These are phyloP conservation scores for Labroides dimidiatus DNA, from an alignment of 2,797 vertebrate species.

Conservation along the genomic window DNA sequence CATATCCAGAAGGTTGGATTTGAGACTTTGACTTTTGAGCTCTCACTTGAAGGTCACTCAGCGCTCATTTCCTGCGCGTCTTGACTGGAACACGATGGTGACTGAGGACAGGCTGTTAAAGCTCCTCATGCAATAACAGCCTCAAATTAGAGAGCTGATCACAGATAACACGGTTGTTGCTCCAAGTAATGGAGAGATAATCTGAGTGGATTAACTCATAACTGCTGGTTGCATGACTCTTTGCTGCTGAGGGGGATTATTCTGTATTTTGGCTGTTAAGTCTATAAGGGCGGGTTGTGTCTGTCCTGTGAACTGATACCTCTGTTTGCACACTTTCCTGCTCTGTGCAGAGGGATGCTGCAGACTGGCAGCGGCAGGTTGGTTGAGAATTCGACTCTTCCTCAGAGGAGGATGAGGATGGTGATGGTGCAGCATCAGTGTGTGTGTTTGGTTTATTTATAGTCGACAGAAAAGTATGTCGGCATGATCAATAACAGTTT, in stretches of 20 bases:
- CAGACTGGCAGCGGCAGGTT: slow-evolving; percentile 1
- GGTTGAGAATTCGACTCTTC: neutral
- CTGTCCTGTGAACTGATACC: neutral
- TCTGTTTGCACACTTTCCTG: neutral
- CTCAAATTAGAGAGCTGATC: slow-evolving; percentile 53
- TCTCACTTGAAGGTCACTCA: slow-evolving; percentile 46
- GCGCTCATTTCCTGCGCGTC: neutral
- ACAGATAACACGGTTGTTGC: slow-evolving; percentile 39
- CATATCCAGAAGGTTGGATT: neutral
- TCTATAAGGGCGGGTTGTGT: slow-evolving; percentile 3
- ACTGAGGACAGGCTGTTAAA: slow-evolving; percentile 7
- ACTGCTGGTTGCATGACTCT: slow-evolving; percentile 23
- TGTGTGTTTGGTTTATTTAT: slow-evolving; percentile 11
- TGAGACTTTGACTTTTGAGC: slow-evolving; percentile 13
- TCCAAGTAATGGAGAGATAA: slow-evolving; percentile 49
- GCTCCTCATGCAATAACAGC: slow-evolving; percentile 28
- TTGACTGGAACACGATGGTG: neutral
- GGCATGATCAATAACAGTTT: slow-evolving; percentile 12
- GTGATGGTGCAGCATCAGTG: neutral
- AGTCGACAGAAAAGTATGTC: slow-evolving; percentile 1
- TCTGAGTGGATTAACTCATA: slow-evolving; percentile 48
- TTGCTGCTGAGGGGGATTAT: slow-evolving; percentile 23
- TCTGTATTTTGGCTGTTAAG: slow-evolving; percentile 9
- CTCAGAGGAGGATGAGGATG: neutral
- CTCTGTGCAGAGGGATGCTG: slow-evolving; percentile 28